Evolutionary conservation across 2,888 invertebrate species (phyloP), one percentile per base, ranked within the genome.

Genomic region (Dyspetes luteomarginatus): DNA sequence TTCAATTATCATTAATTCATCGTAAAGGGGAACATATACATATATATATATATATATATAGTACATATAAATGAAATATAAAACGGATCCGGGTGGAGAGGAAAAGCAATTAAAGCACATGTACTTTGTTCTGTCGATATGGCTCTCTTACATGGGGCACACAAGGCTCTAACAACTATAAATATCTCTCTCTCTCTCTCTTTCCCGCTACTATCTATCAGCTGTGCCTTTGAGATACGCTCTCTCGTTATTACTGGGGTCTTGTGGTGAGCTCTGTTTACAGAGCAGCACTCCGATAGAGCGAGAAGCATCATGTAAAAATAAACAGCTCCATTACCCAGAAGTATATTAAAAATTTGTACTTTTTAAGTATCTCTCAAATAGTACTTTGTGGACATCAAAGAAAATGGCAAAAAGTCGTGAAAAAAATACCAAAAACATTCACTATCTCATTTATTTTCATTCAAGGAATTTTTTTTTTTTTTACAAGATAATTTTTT

Each of bases 1-100:
- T 68, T 68, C 48, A 71, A 65, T 71, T 26, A 71, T 65, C 48
- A 48, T 56, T 58, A 71, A 64, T 77, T 77, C 17, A 50, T 65
- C 56, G 50, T 4, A 58, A 58, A 48, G 48, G 64, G 48, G 64
- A 48, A 24, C 9, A 30, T 3, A 30, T 30, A 30, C 9, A 30
- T 30, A 30, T 30, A 30, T 30, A 30, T 3, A 0, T 36, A 9
- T 36, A 9, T 22, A 3, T 15, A 41, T 36, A 36, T 17, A 48
- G 50, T 24, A 72, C n/a, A 24, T 12, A 3, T 26, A 30, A n/a
- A n/a, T n/a, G n/a, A n/a, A n/a, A 26, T 15, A 30, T 55, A 41
- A 52, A 43, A 72, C 78, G 78, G 78, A 78, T 78, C 65, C 72
- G 78, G 78, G 78, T 58, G 22, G 26, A 65, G 65, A 69, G 68